These are phyloP conservation scores for Aphelocoma californica DNA, from an alignment of 2,797 vertebrate genomes.

Conservation along the genomic window DNA sequence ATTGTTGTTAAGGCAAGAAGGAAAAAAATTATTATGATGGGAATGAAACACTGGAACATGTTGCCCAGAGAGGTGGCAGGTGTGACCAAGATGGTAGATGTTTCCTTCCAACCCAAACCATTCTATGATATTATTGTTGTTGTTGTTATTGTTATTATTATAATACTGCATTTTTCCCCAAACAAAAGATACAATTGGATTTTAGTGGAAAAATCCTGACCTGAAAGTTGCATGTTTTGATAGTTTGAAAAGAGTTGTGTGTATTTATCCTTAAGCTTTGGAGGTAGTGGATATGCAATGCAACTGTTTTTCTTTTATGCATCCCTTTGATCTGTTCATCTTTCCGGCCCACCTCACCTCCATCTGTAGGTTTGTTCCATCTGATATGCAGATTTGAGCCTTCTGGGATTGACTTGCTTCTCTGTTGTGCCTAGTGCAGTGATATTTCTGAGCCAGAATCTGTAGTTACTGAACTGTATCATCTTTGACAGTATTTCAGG, in stretches of 20 bases:
- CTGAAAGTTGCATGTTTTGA: not conserved
- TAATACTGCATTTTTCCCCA: not conserved
- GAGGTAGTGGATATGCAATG: not conserved
- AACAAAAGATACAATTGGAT: not conserved
- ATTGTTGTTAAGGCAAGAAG: not conserved
- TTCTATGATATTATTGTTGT: not conserved
- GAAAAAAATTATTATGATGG: not conserved
- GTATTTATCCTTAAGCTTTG: not conserved
- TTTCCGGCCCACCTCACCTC: not conserved
- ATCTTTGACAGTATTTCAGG: not conserved
- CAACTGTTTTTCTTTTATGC: not conserved
- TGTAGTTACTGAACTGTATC: not conserved
- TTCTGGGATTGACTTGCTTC: not conserved
- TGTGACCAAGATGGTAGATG: not conserved
- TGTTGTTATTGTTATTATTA: not conserved
- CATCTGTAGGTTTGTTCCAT: not conserved
- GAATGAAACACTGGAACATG: not conserved
- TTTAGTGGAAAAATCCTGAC: not conserved
- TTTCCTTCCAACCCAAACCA: not conserved
- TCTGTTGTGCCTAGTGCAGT: not conserved
- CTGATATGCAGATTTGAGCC: constrained; percentile 13
- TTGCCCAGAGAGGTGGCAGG: not conserved
- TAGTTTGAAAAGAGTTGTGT: not conserved
- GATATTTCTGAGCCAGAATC: not conserved
- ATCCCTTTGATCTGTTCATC: constrained; percentile 5